Percentiles rank a stretch among this genome's conserved stretches.
Conservation (phyloP, 2,113 vertebrate species). For the Kobus ellipsiprymnus region DNA sequence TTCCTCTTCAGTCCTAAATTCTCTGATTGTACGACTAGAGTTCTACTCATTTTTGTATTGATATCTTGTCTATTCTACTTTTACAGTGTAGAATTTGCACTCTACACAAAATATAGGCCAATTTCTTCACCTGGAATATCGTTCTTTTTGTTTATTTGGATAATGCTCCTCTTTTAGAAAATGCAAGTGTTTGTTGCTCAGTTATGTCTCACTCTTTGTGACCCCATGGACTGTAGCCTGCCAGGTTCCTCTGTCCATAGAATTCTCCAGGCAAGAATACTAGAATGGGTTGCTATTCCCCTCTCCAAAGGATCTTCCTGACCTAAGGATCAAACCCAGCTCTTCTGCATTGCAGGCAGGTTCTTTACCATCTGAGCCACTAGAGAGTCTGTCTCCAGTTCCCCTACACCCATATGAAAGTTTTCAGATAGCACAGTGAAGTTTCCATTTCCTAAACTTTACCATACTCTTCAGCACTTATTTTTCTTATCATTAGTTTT, state of each 20-base stretch:
- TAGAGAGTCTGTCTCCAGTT: neutral
- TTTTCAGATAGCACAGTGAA: neutral
- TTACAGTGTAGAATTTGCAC: neutral
- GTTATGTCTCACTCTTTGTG: neutral
- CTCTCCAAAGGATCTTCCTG: neutral
- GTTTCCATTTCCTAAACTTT: neutral
- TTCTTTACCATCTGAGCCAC: neutral
- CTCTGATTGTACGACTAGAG: neutral
- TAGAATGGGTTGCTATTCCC: neutral
- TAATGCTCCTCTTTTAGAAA: neutral
- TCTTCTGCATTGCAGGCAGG: neutral
- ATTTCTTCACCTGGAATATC: neutral
- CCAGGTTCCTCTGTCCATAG: neutral
- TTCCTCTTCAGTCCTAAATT: neutral
- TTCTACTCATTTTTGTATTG: neutral
- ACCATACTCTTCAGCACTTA: neutral
- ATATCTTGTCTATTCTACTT: neutral
- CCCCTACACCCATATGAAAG: neutral
- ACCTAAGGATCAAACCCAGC: neutral
- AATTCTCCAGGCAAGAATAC: neutral
- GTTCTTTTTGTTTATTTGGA: neutral
- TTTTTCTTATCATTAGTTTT: neutral
- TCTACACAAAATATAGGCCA: neutral
- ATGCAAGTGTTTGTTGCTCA: neutral
- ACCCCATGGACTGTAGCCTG: neutral